Percentiles rank a stretch among this genome's conserved stretches.
Evolutionary conservation across 2,888 invertebrate genomes (phyloP).

Genomic region (Conops quadrifasciatus): DNA sequence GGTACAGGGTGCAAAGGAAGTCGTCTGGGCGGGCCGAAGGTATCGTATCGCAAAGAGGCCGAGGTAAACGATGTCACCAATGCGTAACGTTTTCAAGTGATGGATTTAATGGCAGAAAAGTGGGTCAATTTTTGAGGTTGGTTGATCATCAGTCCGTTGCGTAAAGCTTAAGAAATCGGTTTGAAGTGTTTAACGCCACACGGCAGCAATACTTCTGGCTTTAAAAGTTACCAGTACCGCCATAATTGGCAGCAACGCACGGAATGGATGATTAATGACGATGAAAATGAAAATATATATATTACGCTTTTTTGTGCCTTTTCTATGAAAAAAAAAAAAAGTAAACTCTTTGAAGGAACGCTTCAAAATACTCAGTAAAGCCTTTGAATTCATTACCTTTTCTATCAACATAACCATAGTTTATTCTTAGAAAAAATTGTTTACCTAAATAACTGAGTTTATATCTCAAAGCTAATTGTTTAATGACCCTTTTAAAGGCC

Average conservation of each 20-base stretch:
- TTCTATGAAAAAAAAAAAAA: too few species aligned
- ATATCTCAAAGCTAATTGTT: slow-evolving; percentile 32
- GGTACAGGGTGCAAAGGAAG: neutral
- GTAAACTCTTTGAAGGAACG: too few species aligned
- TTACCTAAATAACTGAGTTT: too few species aligned
- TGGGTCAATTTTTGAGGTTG: slow-evolving; percentile 40
- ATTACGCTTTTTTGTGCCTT: too few species aligned
- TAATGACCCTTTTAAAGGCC: slow-evolving; percentile 36
- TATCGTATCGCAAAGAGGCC: neutral
- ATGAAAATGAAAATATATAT: too few species aligned
- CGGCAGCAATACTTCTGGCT: neutral
- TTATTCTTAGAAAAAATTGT: too few species aligned
- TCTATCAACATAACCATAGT: too few species aligned
- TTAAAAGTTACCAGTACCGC: neutral
- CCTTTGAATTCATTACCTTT: too few species aligned
- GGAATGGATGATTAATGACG: too few species aligned
- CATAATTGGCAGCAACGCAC: slow-evolving; percentile 5
- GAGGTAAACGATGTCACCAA: neutral
- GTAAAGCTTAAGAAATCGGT: neutral
- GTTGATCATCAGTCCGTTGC: slow-evolving; percentile 1
- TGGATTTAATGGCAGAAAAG: slow-evolving; percentile 41
- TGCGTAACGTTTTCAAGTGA: neutral
- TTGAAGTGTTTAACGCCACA: neutral
- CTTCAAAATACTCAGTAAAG: too few species aligned
- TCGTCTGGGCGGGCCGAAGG: neutral